Evolutionary conservation across 1,140 invertebrate genomes (phyloP).

Genomic region (Aleiodes sp.): DNA sequence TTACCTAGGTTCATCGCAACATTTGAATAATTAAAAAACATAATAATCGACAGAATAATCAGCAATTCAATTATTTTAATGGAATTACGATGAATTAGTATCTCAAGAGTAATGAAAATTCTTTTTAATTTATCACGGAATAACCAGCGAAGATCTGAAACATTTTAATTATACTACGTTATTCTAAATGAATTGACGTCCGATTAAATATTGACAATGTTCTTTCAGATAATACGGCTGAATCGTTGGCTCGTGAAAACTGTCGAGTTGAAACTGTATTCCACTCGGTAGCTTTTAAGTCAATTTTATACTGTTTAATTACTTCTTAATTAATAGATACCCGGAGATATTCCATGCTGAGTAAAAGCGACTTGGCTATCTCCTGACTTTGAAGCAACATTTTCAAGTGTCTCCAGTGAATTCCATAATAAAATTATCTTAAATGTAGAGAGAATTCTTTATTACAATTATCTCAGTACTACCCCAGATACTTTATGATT

Average conservation of each 20-base stretch:
- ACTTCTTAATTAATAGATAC: constrained; percentile 52
- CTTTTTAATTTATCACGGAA: not conserved
- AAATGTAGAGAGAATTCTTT: too few species aligned
- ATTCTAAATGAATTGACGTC: constrained; percentile 34
- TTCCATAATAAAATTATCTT: too few species aligned
- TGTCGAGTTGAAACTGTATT: constrained; percentile 34
- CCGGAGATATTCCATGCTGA: not conserved
- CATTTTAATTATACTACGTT: not conserved
- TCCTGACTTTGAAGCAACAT: not conserved
- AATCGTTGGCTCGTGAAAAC: constrained; percentile 29
- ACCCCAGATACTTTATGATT: too few species aligned
- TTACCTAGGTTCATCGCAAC: too few species aligned
- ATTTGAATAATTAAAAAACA: too few species aligned
- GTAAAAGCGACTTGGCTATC: not conserved
- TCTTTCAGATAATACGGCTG: constrained; percentile 23
- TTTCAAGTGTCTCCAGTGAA: not conserved
- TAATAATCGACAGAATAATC: too few species aligned
- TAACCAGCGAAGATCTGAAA: not conserved
- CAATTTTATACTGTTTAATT: constrained; percentile 51
- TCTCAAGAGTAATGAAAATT: not conserved
- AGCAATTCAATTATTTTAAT: constrained; percentile 1
- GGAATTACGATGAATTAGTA: not conserved
- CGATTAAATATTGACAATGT: constrained; percentile 51
- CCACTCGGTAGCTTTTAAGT: constrained; percentile 33
- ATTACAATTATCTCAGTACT: too few species aligned